Conservation (phyloP, 2,888 invertebrate genomes). For the Neoscelio sp. region DNA sequence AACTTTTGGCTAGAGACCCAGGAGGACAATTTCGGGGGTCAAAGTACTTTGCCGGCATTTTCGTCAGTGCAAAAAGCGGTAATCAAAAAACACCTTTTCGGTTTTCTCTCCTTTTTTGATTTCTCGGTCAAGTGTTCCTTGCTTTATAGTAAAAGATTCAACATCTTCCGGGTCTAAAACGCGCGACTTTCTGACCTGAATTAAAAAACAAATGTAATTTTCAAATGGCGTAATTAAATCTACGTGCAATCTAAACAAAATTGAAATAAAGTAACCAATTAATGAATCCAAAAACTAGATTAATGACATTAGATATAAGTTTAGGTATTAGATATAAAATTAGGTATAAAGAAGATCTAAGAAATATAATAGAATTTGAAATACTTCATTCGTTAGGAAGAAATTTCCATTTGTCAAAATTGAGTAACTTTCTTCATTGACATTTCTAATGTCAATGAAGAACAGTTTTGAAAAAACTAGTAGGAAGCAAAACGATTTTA, state of each 20-base stretch:
- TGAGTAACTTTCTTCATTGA: too few relatives aligned
- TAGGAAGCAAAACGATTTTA: too few relatives aligned
- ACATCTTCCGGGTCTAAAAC: constrained; percentile 67
- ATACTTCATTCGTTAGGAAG: too few relatives aligned
- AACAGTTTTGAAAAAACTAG: too few relatives aligned
- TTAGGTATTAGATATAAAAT: too few relatives aligned
- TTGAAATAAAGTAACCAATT: too few relatives aligned
- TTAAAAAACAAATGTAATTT: constrained; percentile 43
- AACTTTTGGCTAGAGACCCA: constrained; percentile 56
- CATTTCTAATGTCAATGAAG: too few relatives aligned
- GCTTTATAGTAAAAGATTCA: constrained; percentile 66
- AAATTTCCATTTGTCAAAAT: too few relatives aligned
- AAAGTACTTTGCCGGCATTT: constrained; percentile 56
- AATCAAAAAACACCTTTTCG: constrained; percentile 77
- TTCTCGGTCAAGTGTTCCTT: constrained; percentile 71
- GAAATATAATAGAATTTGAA: too few relatives aligned
- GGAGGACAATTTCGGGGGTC: constrained; percentile 37
- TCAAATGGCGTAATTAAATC: background rate
- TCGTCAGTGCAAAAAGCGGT: constrained; percentile 63
- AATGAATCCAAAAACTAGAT: too few relatives aligned
- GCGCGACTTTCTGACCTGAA: constrained; percentile 72
- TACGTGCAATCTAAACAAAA: background rate
- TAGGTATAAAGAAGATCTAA: too few relatives aligned
- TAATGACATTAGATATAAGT: too few relatives aligned
- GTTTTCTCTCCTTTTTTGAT: constrained; percentile 76